A percentile compares a stretch with the other conserved stretches of the same genome.
Conservation (phyloP, 2,113 vertebrate species). For the Beaufortia kweichowensis region DNA sequence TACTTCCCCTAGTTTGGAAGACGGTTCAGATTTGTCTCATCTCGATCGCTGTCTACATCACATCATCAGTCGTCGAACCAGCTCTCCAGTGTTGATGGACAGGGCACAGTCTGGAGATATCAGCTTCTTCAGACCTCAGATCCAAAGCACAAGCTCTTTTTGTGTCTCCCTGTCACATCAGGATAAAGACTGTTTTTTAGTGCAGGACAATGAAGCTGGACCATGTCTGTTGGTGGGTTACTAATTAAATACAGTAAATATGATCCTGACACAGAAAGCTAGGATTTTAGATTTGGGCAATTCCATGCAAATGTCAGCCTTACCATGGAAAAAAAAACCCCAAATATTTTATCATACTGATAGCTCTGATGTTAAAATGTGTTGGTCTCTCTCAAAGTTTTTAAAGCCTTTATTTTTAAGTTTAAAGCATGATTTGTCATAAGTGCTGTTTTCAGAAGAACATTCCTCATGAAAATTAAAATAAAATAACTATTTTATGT, state of each 20-base stretch:
- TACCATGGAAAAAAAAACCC: too few species aligned
- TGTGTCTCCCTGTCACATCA: slow-evolving; percentile 39
- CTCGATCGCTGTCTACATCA: slow-evolving; percentile 68
- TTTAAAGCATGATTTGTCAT: too few species aligned
- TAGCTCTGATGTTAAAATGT: too few species aligned
- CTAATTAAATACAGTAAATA: slow-evolving; percentile 37
- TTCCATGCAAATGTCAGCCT: too few species aligned
- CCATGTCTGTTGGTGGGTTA: slow-evolving; percentile 63
- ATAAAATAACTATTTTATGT: too few species aligned
- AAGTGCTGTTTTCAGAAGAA: too few species aligned
- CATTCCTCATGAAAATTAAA: too few species aligned
- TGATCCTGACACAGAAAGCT: slow-evolving; percentile 20
- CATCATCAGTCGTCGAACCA: slow-evolving; percentile 63
- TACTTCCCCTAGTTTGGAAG: slow-evolving; percentile 37
- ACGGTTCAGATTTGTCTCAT: slow-evolving; percentile 63
- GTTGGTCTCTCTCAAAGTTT: too few species aligned
- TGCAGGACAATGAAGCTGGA: slow-evolving; percentile 50
- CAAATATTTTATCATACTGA: too few species aligned
- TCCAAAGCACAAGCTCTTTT: slow-evolving; percentile 47
- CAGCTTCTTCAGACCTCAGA: slow-evolving; percentile 11
- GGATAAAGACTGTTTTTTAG: slow-evolving; percentile 18
- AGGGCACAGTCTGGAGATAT: not conserved
- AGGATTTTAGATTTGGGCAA: not conserved
- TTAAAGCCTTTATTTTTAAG: too few species aligned
- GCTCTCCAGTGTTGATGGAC: slow-evolving; percentile 57